Evolutionary conservation across 37 sponge, comb jelly and placozoan species (phyloP).

Genomic region (Haliclona indistincta): DNA sequence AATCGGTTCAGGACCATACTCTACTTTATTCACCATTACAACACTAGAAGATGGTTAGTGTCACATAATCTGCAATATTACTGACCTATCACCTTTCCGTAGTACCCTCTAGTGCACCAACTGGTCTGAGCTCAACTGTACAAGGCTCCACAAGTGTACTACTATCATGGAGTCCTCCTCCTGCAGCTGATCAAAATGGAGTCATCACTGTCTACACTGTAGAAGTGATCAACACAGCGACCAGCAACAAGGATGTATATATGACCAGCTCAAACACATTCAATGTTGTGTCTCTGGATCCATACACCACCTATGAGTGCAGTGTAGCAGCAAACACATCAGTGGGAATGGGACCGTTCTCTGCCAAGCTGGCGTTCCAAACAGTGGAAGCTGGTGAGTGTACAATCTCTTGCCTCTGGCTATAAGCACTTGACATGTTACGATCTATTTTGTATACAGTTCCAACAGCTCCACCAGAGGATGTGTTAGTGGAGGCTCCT

Average conservation of each 20-base stretch:
- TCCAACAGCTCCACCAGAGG: slow-evolving; percentile 21
- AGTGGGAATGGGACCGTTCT: slow-evolving; percentile 41
- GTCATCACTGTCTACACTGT: slow-evolving; percentile 28
- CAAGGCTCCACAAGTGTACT: background rate
- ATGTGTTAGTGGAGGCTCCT: background rate
- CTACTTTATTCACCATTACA: background rate
- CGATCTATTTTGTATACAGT: slow-evolving; percentile 14
- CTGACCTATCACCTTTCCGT: background rate
- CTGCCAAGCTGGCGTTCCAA: background rate
- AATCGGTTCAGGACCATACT: slow-evolving; percentile 29
- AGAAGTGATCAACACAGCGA: background rate
- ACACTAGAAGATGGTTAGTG: slow-evolving; percentile 35
- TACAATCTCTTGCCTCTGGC: background rate
- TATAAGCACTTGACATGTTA: background rate
- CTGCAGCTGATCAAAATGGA: slow-evolving; percentile 25
- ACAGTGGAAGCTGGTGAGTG: slow-evolving; percentile 38
- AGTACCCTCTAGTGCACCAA: slow-evolving; percentile 4
- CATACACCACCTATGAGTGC: slow-evolving; percentile 37
- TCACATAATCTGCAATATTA: background rate
- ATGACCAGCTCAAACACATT: background rate
- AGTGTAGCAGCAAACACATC: slow-evolving; percentile 39
- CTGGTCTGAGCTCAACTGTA: background rate
- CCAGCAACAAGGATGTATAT: background rate
- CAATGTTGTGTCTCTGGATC: slow-evolving; percentile 18
- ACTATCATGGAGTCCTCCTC: slow-evolving; percentile 17